Base-by-base conservation (phyloP, 2,888 invertebrate species). In the Ophonus ardosiacus region DNA sequence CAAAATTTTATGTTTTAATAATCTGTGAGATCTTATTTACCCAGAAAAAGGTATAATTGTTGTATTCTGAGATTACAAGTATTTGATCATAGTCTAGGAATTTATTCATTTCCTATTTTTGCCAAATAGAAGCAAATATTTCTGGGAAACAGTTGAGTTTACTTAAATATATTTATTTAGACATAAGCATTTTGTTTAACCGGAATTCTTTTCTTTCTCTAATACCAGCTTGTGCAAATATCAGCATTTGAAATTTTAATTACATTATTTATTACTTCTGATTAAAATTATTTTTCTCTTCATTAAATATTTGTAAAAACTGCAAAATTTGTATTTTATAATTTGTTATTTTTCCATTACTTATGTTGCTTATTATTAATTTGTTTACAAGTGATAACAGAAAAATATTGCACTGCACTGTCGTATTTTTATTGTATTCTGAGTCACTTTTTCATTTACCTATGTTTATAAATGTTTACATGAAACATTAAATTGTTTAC, bases 381-480 rank as follows among this genome's bases (percentile, higher is more conserved):
- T 43, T 43, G 43, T 43, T 68, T 68, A 18, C 43, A 51, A 13
- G 10, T 74, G 68, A 40, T 71, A 71, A 71, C 31, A 71, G 0
- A 24, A 63, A 63, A 68, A 38, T 40, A 74, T 43, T 74, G 15
- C 71, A 74, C 10, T n/a, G 18, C 5, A 74, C n/a, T 17, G 71
- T 18, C 13, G 8, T 74, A 74, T 68, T 68, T 68, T 68, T 68
- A n/a, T 31, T 31, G 15, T 38, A 31, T 31, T 51, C 40, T 74
- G 15, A 43, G 43, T 74, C 71, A 74, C 15, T 74, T 74, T 18
- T 74, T 15, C 43, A 17, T 74, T 15, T 74, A 74, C 71, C 71
- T 74, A 40, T 74, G 71, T 74, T 74, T 74, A 40, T 74, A 43
- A 74, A 74, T 74, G 43, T 74, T 74, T 74, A 74, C 43, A 74